Percentiles rank a stretch among this genome's conserved stretches.
These are phyloP conservation scores for Homalodisca vitripennis DNA, from an alignment of 1,140 invertebrate species.

Conservation along the genomic window DNA sequence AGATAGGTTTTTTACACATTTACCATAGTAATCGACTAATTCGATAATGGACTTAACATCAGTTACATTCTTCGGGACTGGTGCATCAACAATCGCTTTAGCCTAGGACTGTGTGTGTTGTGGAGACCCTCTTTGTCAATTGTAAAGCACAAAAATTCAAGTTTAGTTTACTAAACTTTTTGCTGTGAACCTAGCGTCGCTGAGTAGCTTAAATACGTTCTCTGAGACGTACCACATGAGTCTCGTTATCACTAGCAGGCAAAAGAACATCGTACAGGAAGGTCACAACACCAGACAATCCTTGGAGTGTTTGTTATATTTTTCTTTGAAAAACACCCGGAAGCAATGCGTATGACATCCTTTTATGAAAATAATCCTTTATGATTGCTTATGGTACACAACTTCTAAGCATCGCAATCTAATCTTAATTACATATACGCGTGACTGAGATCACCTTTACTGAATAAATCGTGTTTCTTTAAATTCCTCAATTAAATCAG, in stretches of 20 bases:
- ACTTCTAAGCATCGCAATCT: background rate
- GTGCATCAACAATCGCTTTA: background rate
- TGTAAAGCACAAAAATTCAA: background rate
- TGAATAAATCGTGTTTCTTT: too few relatives aligned
- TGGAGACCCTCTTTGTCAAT: background rate
- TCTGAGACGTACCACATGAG: background rate
- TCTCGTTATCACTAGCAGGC: background rate
- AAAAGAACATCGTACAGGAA: background rate
- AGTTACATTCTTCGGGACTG: constrained; percentile 5
- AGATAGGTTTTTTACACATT: too few relatives aligned
- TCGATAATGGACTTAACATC: background rate
- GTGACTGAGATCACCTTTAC: too few relatives aligned
- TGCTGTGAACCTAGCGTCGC: background rate
- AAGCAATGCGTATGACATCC: background rate
- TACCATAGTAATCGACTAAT: background rate
- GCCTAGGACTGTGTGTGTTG: background rate
- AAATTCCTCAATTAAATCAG: too few relatives aligned
- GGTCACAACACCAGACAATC: background rate
- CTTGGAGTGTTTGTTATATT: background rate
- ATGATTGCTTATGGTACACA: background rate
- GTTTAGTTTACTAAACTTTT: background rate
- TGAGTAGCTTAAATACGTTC: background rate
- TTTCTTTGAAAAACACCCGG: constrained; percentile 11
- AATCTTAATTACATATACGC: too few relatives aligned
- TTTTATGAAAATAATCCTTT: constrained; percentile 15